A percentile compares a stretch with the other conserved stretches of the same genome.
These are phyloP conservation scores for Steatornis caripensis DNA, from an alignment of 2,113 vertebrate species.

Conservation along the genomic window DNA sequence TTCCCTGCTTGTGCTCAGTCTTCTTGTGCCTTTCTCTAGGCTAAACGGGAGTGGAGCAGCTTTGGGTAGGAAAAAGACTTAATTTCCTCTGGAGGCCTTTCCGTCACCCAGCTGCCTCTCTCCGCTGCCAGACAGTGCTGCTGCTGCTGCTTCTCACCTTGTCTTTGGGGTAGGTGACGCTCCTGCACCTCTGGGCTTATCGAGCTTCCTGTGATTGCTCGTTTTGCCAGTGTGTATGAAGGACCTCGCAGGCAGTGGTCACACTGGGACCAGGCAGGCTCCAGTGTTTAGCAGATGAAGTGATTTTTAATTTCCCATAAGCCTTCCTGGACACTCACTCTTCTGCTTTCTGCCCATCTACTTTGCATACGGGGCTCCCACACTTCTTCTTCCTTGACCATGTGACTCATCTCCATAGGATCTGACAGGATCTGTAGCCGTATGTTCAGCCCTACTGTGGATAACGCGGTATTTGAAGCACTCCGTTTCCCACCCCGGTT, in stretches of 20 bases:
- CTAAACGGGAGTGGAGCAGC: background rate
- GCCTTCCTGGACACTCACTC: background rate
- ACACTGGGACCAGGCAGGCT: background rate
- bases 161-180: background rate
- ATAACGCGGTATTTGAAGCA: background rate
- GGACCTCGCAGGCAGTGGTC: background rate
- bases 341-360: background rate
- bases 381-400: background rate
- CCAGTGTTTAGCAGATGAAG: background rate
- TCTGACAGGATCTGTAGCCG: background rate
- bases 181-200: background rate
- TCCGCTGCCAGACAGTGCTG: fast-evolving
- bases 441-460: background rate
- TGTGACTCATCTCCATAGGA: background rate
- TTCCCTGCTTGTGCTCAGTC: background rate
- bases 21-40: background rate
- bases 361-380: background rate
- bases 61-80: background rate
- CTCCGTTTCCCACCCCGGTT: background rate
- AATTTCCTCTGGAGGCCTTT: background rate
- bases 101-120: fast-evolving
- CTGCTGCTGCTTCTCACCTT: background rate
- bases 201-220: background rate
- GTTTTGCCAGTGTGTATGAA: background rate
- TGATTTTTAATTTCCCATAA: background rate